phyloP scores from a whole-genome alignment of 2,888 invertebrate species.

The Dermolepida albohirtum region DNA sequence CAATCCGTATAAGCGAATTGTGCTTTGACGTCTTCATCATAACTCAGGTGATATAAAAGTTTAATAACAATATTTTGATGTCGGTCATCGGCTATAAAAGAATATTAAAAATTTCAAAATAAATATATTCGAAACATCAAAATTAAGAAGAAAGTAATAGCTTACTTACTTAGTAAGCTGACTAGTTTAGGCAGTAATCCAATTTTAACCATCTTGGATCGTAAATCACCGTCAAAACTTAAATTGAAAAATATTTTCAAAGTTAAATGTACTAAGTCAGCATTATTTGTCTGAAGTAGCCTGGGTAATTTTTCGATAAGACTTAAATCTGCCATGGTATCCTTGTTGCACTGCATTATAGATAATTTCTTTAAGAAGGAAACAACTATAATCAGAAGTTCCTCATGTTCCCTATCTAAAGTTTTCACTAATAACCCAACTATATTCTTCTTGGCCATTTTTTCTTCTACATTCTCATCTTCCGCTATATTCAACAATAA shows the following conservation, averaged over 20 bases:
- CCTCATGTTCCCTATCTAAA: constrained; percentile 90
- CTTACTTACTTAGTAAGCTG: constrained; percentile 80
- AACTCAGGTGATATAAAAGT: constrained; percentile 91
- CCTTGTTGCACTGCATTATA: constrained; percentile 94
- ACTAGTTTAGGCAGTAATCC: constrained; percentile 92
- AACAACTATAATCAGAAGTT: constrained; percentile 88
- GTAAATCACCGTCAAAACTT: constrained; percentile 90
- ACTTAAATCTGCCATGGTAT: constrained; percentile 85
- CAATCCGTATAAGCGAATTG: constrained; percentile 96
- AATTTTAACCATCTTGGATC: constrained; percentile 89
- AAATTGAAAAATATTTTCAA: constrained; percentile 93
- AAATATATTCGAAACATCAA: too few species aligned
- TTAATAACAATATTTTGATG: constrained; percentile 84
- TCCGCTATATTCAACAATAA: constrained; percentile 95
- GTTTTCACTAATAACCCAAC: constrained; percentile 88
- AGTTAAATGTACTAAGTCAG: constrained; percentile 81
- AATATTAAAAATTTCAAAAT: constrained; percentile 19
- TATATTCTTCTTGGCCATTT: constrained; percentile 95
- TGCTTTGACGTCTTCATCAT: constrained; percentile 93
- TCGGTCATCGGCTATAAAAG: constrained; percentile 76
- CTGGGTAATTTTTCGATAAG: constrained; percentile 87
- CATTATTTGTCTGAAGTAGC: constrained; percentile 75
- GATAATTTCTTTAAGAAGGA: constrained; percentile 96
- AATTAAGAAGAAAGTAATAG: constrained; percentile 3
- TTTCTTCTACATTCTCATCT: constrained; percentile 94